Conservation (phyloP, 2,888 invertebrate species). For the Oscheius sp. region DNA sequence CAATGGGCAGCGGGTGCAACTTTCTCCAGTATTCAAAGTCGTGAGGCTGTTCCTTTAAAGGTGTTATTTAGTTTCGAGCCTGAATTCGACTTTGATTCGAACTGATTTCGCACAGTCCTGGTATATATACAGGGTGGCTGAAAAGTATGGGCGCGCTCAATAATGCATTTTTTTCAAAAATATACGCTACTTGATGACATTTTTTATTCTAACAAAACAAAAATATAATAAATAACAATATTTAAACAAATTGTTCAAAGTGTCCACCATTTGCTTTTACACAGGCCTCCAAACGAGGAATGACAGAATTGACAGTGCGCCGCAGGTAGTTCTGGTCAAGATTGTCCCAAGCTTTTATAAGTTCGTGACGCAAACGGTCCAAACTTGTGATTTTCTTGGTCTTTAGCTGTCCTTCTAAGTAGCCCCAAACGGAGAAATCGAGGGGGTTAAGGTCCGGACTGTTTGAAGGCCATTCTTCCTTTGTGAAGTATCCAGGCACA, state of each 20-base stretch:
- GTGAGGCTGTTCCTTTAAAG: no score
- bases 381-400: background rate
- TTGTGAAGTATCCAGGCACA: background rate
- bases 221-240: background rate
- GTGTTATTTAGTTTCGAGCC: no score
- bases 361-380: background rate
- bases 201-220: background rate
- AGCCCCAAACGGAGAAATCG: slow-evolving; percentile 9
- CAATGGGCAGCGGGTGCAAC: no score
- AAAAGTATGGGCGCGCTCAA: background rate
- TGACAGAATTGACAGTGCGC: slow-evolving; percentile 14
- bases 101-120: no score
- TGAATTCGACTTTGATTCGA: no score
- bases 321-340: slow-evolving; percentile 30
- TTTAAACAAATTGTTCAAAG: slow-evolving; percentile 9
- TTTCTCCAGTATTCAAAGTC: no score
- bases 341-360: background rate
- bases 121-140: slow-evolving; percentile 9
- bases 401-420: background rate
- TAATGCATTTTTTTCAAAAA: background rate
- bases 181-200: background rate
- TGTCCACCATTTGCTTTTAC: slow-evolving; percentile 17
- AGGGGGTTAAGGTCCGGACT: slow-evolving; percentile 18
- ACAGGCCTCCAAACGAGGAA: slow-evolving; percentile 18
- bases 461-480: slow-evolving; percentile 25